A percentile compares a stretch with the other conserved stretches of the same genome.
Conservation (phyloP, 2,888 invertebrate species). For the Notodonta dromedarius region DNA sequence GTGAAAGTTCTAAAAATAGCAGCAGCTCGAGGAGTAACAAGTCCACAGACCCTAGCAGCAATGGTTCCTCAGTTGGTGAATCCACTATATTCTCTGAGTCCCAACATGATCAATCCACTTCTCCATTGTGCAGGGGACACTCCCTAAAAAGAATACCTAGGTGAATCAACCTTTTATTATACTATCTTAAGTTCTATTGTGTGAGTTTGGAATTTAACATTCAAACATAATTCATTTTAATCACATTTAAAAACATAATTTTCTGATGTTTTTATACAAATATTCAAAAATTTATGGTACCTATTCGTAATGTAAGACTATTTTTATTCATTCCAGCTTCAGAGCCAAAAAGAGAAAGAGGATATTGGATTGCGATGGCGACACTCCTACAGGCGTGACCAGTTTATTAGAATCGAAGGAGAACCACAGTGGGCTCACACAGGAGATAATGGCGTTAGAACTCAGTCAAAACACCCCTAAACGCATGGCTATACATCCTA, state of each 20-base stretch:
- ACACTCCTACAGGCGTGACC: constrained; percentile 74
- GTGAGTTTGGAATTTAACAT: too few species aligned
- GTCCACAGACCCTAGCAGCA: constrained; percentile 79
- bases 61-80: constrained; percentile 71
- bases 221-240: too few species aligned
- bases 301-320: not conserved
- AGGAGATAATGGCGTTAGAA: constrained; percentile 88
- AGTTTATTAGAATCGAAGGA: constrained; percentile 70
- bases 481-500: constrained; percentile 81
- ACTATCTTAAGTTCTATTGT: not conserved
- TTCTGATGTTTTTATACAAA: too few species aligned
- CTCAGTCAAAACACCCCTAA: constrained; percentile 88
- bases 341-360: constrained; percentile 86
- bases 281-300: too few species aligned
- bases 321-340: constrained; percentile 51
- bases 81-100: constrained; percentile 74
- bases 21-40: constrained; percentile 67
- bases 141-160: constrained; percentile 78
- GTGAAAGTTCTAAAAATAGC: constrained; percentile 76
- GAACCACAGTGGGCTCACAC: constrained; percentile 87
- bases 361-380: constrained; percentile 78
- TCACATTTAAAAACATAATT: not conserved
- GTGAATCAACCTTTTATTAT: constrained; percentile 40
- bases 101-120: constrained; percentile 83
- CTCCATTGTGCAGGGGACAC: constrained; percentile 81